Evolutionary conservation across 2,113 vertebrate species (phyloP), one percentile per base, ranked within the genome.

Genomic region (Lontra canadensis): DNA sequence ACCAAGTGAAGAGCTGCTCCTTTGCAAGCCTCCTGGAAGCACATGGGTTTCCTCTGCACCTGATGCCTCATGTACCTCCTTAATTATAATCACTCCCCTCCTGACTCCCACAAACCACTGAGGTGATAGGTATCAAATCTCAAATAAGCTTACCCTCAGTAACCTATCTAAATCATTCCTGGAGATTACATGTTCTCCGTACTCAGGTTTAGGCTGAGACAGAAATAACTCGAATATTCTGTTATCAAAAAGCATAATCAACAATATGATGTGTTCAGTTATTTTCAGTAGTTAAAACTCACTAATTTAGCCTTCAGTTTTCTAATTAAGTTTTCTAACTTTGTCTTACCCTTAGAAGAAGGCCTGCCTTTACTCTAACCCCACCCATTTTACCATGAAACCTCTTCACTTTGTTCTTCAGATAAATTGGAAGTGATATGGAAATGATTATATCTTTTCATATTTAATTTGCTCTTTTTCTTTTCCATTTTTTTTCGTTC

Each of bases 371-470:
- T 71, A 49, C 36, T 74, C 29, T 85, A 34, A 47, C 13, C 31
- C 9, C 12, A 29, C 0, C 25, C 26, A 26, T 34, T 94, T 81
- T 61, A 69, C 65, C 42, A 61, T 21, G 34, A 76, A 76, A 26
- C 47, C 29, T 81, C 67, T 87, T 59, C n/a, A 36, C 63, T 95
- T 90, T 36, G 31, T 91, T 84, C 34, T 67, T 73, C 26, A 31
- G 47, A 8, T 49, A 73, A 94, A 59, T n/a, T 94, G 44, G n/a
- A 89, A 97, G 76, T 86, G 12, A 88, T 69, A 4, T 88, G 25
- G 81, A 83, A 92, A 79, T 82, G 69, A 42, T 13, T 87, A 17
- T 4, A 49, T 71, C 36, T 83, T 95, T 97, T 96, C 18, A 85
- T 74, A 69, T 89, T 95, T 93, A 86, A 89, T 78, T 92, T 94